These are phyloP conservation scores for Trisateles emortualis DNA, from an alignment of 2,888 invertebrate species.

Conservation along the genomic window DNA sequence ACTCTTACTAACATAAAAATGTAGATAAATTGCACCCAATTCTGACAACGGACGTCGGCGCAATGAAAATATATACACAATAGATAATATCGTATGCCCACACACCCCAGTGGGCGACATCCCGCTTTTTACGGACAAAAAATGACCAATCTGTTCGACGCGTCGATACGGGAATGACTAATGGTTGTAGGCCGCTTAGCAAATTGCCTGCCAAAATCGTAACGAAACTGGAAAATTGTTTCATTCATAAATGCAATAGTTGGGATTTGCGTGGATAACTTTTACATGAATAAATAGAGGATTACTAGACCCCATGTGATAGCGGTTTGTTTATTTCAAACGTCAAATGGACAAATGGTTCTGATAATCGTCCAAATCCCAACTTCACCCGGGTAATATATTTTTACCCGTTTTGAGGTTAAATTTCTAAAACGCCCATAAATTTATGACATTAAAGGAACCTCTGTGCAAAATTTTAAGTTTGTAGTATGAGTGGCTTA, in stretches of 20 bases:
- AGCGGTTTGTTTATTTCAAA: conserved; percentile 45
- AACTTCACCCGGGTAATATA: no score
- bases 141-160: conserved; percentile 77
- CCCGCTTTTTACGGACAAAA: conserved; percentile 70
- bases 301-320: conserved; percentile 68
- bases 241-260: conserved; percentile 81
- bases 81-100: conserved; percentile 57
- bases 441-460: no score
- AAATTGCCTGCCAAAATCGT: conserved; percentile 81
- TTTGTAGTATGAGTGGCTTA: no score
- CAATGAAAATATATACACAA: conserved; percentile 48
- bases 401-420: no score
- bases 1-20: conserved; percentile 33
- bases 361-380: conserved; percentile 60
- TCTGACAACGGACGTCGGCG: conserved; percentile 46
- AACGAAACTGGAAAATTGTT: conserved; percentile 84
- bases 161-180: conserved; percentile 82
- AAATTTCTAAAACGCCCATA: no score
- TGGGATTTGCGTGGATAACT: conserved; percentile 73
- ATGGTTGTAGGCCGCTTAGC: conserved; percentile 75
- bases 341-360: conserved; percentile 65
- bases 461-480: no score
- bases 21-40: conserved; percentile 45
- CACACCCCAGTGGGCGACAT: conserved; percentile 67
- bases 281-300: conserved; percentile 79